Evolutionary conservation across 2,888 invertebrate species (phyloP), one percentile per base, ranked within the genome.

Genomic region (Aspidiotus rigidus): DNA sequence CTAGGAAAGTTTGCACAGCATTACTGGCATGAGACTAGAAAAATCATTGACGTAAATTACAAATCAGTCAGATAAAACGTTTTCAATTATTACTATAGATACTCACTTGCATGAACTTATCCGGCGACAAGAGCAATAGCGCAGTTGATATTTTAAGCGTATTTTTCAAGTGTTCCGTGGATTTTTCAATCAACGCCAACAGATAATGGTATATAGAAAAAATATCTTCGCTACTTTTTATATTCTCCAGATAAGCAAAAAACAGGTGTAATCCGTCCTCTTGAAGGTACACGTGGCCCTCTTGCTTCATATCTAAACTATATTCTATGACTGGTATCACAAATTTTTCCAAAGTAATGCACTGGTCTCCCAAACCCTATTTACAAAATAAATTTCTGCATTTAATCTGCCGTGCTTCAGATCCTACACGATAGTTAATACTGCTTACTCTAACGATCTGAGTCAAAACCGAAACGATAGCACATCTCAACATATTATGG

Each of bases 191-290:
- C 73, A 93, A 83, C 60, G 86, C 83, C 66, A 86, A 82, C 77
- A 93, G 81, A 76, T 90, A 89, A 72, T 84, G 83, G 73, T 88
- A 87, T 41, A 95, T 79, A 74, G 86, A 84, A 76, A 93, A 79
- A 59, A 91, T 81, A 0, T 80, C 79, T 57, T 72, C 71, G 53
- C 71, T 71, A 15, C 62, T 61, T 28, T 70, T 69, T 17, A 71
- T 16, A 62, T 71, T 71, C 28, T 73, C 72, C 41, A 73, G 66
- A 64, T 70, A 72, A 53, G 71, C 88, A 67, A 88, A 82, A 94
- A 96, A 96, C 71, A 97, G 81, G 74, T 93, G 90, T 54, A 96
- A 80, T 3, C 93, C 94, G 77, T 97, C 96, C 78, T 95, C 95
- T 74, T 94, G 80, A 64, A 96, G 82, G 78, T 96, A 96, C 66